Evolutionary conservation across 1,140 invertebrate species (phyloP).

Genomic region (Acromyrmex heyeri): DNA sequence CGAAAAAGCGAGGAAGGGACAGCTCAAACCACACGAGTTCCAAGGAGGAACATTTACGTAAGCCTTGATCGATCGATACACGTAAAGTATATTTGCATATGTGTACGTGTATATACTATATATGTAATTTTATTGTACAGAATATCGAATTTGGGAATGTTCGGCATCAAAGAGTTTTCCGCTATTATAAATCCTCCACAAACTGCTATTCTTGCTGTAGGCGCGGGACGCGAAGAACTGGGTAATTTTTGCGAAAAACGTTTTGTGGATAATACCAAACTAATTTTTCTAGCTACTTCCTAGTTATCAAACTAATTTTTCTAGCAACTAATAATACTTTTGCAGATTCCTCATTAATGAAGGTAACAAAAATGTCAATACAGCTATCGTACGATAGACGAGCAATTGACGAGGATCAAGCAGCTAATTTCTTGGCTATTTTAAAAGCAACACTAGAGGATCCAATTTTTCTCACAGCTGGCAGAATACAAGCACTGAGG

Average conservation of each 20-base stretch:
- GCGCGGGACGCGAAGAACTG: conserved; percentile 84
- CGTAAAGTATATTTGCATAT: not conserved
- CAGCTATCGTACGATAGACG: conserved; percentile 91
- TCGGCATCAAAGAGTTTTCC: conserved; percentile 94
- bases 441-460: conserved; percentile 89
- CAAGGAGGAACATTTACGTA: conserved; percentile 92
- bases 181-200: conserved; percentile 90
- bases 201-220: conserved; percentile 92
- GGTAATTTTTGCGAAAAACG: conserved; percentile 73
- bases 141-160: conserved; percentile 99
- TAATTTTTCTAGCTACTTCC: not conserved
- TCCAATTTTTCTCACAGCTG: conserved; percentile 81
- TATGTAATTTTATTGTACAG: conserved; percentile 81
- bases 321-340: conserved; percentile 1
- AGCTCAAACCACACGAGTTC: conserved; percentile 98
- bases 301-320: not conserved
- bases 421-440: conserved; percentile 89
- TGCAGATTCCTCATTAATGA: conserved; percentile 77
- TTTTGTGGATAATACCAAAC: not conserved
- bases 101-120: not conserved
- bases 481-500: conserved; percentile 78
- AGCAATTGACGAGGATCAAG: conserved; percentile 89
- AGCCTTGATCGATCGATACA: conserved; percentile 33
- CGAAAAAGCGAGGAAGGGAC: conserved; percentile 95
- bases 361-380: conserved; percentile 86